Conservation (phyloP, 2,797 vertebrate genomes). For the Myiotriccus ornatus region DNA sequence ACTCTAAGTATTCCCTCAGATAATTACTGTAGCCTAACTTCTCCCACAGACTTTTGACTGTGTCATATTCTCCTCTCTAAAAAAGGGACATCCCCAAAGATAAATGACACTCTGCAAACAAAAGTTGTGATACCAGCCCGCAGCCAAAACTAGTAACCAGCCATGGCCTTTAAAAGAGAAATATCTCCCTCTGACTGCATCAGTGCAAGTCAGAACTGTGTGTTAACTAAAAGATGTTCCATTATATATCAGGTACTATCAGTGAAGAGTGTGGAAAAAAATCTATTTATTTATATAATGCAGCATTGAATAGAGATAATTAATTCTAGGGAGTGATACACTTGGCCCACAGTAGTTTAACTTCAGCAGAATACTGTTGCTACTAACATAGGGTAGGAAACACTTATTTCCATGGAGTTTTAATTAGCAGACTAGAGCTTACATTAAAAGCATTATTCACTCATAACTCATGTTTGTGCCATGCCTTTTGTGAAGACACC, state of each 20-base stretch:
- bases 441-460: background rate
- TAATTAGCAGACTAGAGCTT: background rate
- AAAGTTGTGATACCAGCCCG: background rate
- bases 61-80: fast-evolving
- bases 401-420: background rate
- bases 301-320: background rate
- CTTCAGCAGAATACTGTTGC: background rate
- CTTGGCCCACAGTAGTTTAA: background rate
- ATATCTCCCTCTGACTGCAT: background rate
- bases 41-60: background rate
- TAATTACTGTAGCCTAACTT: background rate
- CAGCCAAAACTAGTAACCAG: background rate
- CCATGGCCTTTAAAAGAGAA: background rate
- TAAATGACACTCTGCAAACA: background rate
- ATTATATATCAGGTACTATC: background rate
- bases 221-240: background rate
- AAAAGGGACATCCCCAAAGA: background rate
- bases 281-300: background rate
- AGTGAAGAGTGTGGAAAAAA: background rate
- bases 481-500: background rate
- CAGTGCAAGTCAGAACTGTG: background rate
- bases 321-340: background rate
- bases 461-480: background rate
- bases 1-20: background rate
- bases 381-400: background rate